Percentiles rank a stretch among this genome's conserved stretches.
Conservation (phyloP, 2,113 vertebrate genomes). For the Microcebus jonahi region DNA sequence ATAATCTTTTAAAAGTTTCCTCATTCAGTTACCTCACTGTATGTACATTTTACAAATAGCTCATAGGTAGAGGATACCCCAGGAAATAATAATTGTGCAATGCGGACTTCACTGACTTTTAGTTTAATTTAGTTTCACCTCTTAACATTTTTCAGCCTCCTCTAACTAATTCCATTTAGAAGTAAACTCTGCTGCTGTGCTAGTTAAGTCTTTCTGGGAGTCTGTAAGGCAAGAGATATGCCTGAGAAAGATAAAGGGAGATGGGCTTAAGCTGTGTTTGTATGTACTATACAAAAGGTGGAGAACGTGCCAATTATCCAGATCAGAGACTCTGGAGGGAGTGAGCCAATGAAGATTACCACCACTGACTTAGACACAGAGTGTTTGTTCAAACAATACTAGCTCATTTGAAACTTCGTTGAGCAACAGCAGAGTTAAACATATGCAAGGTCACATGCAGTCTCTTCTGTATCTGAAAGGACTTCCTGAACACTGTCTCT, state of each 20-base stretch:
- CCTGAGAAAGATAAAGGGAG: background rate
- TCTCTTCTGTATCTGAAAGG: constrained; percentile 37
- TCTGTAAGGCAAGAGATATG: background rate
- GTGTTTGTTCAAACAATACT: constrained; percentile 24
- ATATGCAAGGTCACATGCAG: background rate
- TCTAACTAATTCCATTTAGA: constrained; percentile 1
- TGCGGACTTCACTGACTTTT: background rate
- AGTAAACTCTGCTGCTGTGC: background rate
- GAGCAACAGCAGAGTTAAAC: constrained; percentile 46
- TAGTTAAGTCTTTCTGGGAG: background rate
- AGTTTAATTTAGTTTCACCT: constrained; percentile 46
- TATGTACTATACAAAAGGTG: background rate
- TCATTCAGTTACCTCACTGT: background rate
- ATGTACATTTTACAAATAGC: constrained; percentile 11
- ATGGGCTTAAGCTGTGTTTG: background rate
- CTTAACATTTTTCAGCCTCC: constrained; percentile 38
- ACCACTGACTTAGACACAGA: background rate
- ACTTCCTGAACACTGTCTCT: background rate
- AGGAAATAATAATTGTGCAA: background rate
- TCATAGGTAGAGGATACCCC: background rate
- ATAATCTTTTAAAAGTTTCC: background rate
- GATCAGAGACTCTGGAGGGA: constrained; percentile 24
- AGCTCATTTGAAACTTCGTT: constrained; percentile 34
- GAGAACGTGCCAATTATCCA: background rate
- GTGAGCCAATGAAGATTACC: background rate